Conservation (phyloP, 2,797 vertebrate species). For the Rhinatrema bivittatum region DNA sequence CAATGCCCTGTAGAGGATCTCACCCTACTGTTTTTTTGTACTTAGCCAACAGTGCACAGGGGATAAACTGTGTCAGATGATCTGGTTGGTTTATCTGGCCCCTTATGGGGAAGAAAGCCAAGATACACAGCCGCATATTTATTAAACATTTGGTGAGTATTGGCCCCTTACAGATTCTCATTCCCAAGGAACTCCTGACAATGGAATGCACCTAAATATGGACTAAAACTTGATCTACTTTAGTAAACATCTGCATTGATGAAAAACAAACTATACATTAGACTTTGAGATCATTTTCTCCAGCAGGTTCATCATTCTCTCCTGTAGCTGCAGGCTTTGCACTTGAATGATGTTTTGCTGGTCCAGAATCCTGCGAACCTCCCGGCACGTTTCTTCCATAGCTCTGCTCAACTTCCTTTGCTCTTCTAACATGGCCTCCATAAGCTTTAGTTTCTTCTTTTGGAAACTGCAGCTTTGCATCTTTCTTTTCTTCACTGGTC, state of each 20-base stretch:
- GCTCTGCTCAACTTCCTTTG: slow-evolving; percentile 80
- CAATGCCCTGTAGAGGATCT: too few relatives aligned
- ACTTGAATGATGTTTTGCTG: slow-evolving; percentile 94
- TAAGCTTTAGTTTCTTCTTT: slow-evolving; percentile 80
- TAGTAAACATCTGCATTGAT: slow-evolving; percentile 25
- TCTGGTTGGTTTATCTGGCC: too few relatives aligned
- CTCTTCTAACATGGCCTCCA: slow-evolving; percentile 90
- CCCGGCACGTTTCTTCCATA: slow-evolving; percentile 87
- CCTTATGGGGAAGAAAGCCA: too few relatives aligned
- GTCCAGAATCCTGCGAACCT: slow-evolving; percentile 85
- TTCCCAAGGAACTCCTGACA: too few relatives aligned
- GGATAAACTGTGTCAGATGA: too few relatives aligned
- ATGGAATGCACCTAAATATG: slow-evolving; percentile 37
- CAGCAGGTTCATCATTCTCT: slow-evolving; percentile 95
- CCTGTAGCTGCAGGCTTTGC: slow-evolving; percentile 92
- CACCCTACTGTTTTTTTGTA: too few relatives aligned
- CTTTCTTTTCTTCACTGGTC: slow-evolving; percentile 67
- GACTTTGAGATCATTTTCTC: slow-evolving; percentile 85
- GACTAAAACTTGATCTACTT: slow-evolving; percentile 28
- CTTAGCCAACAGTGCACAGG: too few relatives aligned
- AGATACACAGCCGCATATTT: too few relatives aligned
- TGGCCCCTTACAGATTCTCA: too few relatives aligned
- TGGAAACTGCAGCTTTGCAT: slow-evolving; percentile 60
- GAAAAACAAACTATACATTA: slow-evolving; percentile 34
- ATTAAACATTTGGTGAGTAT: too few relatives aligned